A percentile compares a stretch with the other conserved stretches of the same genome.
phyloP scores from a whole-genome alignment of 2,888 invertebrate species.

The Theodoxus fluviatilis region DNA sequence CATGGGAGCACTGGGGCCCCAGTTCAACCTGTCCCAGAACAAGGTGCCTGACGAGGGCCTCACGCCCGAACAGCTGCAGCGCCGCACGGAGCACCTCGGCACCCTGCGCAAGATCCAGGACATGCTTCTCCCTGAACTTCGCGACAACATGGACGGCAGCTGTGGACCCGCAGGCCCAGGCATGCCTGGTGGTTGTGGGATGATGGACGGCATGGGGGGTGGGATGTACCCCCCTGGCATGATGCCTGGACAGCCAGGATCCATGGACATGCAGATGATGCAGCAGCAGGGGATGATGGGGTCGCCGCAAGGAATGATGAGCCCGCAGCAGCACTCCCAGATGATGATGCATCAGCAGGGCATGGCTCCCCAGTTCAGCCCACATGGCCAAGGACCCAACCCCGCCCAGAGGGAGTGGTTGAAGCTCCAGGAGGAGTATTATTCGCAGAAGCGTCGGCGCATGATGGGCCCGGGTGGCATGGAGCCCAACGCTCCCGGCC shows the following conservation, averaged over 20 bases:
- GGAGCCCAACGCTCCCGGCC: slow-evolving; percentile 29
- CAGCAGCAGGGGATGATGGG: slow-evolving; percentile 40
- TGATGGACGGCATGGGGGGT: slow-evolving; percentile 41
- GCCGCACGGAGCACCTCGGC: slow-evolving; percentile 90
- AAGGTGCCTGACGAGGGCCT: slow-evolving; percentile 77
- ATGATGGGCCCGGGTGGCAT: slow-evolving; percentile 43
- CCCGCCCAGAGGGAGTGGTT: slow-evolving; percentile 85
- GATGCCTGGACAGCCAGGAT: slow-evolving; percentile 46
- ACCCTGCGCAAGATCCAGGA: slow-evolving; percentile 87
- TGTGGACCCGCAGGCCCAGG: slow-evolving; percentile 37
- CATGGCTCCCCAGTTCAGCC: slow-evolving; percentile 42
- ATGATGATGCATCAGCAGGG: slow-evolving; percentile 64
- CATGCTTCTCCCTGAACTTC: slow-evolving; percentile 14
- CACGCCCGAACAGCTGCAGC: slow-evolving; percentile 93
- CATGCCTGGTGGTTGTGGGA: slow-evolving; percentile 33
- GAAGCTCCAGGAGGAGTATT: slow-evolving; percentile 83
- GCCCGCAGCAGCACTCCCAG: neutral
- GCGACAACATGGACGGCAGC: slow-evolving; percentile 29
- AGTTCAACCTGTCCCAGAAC: slow-evolving; percentile 53
- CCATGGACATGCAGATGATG: slow-evolving; percentile 48
- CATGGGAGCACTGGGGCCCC: slow-evolving; percentile 20
- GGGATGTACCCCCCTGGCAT: slow-evolving; percentile 50
- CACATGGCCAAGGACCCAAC: slow-evolving; percentile 37
- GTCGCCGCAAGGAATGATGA: neutral
- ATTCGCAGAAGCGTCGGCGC: slow-evolving; percentile 48